Conservation (phyloP, 2,113 vertebrate species). For the Pteruthius melanotis region DNA sequence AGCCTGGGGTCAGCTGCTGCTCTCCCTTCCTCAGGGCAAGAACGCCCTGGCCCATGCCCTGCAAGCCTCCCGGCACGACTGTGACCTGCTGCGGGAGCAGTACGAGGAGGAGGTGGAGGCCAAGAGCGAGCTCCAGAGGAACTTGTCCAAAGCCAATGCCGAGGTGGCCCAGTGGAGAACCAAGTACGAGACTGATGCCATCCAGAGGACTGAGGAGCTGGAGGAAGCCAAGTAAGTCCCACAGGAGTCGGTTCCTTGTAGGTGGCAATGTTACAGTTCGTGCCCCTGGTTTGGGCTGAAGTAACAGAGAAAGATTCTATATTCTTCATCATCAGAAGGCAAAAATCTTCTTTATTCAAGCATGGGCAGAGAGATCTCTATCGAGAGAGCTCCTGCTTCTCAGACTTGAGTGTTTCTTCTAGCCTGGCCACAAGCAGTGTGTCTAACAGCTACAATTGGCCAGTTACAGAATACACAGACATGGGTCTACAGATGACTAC, state of each 20-base stretch:
- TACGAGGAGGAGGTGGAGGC: constrained; percentile 90
- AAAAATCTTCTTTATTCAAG: no score
- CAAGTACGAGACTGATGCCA: constrained; percentile 92
- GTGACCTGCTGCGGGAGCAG: constrained; percentile 90
- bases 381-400: no score
- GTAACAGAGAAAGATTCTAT: no score
- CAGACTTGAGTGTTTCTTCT: no score
- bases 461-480: no score
- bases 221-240: constrained; percentile 91
- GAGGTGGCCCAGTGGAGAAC: constrained; percentile 95
- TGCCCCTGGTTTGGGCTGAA: no score
- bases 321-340: no score
- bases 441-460: no score
- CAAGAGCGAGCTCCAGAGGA: constrained; percentile 86
- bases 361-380: no score
- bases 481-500: no score
- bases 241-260: neutral
- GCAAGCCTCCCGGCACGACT: constrained; percentile 87
- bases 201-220: constrained; percentile 91
- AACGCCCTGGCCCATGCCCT: constrained; percentile 85
- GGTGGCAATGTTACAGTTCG: no score
- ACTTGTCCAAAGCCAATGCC: constrained; percentile 86
- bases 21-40: constrained; percentile 77
- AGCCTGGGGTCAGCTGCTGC: neutral
- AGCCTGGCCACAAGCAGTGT: no score